phyloP scores from a whole-genome alignment of 1,140 invertebrate species.

The Conus betulinus region DNA sequence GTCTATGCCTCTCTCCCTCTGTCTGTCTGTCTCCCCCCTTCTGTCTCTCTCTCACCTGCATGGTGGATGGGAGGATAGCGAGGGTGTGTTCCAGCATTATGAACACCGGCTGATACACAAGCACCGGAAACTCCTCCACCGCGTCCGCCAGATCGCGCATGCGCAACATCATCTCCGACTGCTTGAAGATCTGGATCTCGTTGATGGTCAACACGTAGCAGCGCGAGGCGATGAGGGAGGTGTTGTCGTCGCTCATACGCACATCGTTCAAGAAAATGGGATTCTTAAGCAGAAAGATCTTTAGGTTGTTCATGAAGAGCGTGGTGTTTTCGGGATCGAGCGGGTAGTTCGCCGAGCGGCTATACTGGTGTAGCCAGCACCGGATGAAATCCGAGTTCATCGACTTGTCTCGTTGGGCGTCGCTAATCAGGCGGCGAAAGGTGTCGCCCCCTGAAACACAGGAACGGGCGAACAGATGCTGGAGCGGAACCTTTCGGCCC shows the following conservation, averaged over 20 bases:
- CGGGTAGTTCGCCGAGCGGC: neutral
- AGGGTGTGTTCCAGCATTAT: constrained; percentile 83
- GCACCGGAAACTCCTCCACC: neutral
- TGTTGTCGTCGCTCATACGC: constrained; percentile 85
- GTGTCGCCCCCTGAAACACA: neutral
- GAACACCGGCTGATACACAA: constrained; percentile 51
- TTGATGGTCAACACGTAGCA: constrained; percentile 46
- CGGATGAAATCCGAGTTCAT: constrained; percentile 1
- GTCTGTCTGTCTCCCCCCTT: too few relatives aligned
- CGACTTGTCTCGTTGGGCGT: neutral
- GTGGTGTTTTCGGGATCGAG: constrained; percentile 74
- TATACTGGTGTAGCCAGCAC: constrained; percentile 22
- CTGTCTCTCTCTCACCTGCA: constrained; percentile 77
- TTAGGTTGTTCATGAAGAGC: constrained; percentile 87
- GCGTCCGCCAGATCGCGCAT: constrained; percentile 39
- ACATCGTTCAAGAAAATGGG: constrained; percentile 85
- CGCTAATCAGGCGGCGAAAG: neutral
- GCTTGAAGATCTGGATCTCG: constrained; percentile 33
- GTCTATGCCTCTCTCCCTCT: too few relatives aligned
- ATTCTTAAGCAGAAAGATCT: constrained; percentile 77
- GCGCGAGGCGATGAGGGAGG: constrained; percentile 81
- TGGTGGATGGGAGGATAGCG: constrained; percentile 92
- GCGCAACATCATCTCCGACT: constrained; percentile 48
- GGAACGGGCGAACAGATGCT: too few relatives aligned
- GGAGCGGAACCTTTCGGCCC: too few relatives aligned